These are phyloP conservation scores for Miniopterus natalensis DNA, from an alignment of 2,113 vertebrate genomes.

Conservation along the genomic window DNA sequence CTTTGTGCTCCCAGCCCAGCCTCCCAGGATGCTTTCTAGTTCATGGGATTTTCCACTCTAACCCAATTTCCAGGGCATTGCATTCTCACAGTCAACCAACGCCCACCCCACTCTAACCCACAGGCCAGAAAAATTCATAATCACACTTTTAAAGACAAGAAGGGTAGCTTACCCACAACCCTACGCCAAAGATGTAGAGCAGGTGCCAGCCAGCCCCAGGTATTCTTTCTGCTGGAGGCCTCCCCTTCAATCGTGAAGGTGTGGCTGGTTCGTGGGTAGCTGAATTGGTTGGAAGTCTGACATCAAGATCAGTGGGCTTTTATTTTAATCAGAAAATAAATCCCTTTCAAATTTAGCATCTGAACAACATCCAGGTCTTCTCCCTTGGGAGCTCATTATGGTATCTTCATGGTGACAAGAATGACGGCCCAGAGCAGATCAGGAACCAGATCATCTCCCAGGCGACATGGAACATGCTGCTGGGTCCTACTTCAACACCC, in stretches of 20 bases:
- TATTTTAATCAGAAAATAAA: slow-evolving; percentile 41
- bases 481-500: neutral
- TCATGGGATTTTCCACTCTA: neutral
- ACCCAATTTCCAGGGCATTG: neutral
- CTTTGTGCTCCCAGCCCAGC: neutral
- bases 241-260: neutral
- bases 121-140: neutral
- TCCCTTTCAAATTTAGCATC: neutral
- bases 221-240: neutral
- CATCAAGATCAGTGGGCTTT: neutral
- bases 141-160: neutral
- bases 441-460: neutral
- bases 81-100: neutral
- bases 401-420: neutral
- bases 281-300: neutral
- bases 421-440: neutral
- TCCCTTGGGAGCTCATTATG: neutral
- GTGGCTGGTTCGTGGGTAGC: neutral
- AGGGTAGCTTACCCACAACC: neutral
- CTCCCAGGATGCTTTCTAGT: neutral
- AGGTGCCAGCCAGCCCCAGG: neutral
- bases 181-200: neutral
- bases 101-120: neutral
- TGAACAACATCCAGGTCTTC: neutral
- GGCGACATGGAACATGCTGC: neutral